These are phyloP conservation scores for Cylas formicarius DNA, from an alignment of 1,140 invertebrate genomes.

Conservation along the genomic window DNA sequence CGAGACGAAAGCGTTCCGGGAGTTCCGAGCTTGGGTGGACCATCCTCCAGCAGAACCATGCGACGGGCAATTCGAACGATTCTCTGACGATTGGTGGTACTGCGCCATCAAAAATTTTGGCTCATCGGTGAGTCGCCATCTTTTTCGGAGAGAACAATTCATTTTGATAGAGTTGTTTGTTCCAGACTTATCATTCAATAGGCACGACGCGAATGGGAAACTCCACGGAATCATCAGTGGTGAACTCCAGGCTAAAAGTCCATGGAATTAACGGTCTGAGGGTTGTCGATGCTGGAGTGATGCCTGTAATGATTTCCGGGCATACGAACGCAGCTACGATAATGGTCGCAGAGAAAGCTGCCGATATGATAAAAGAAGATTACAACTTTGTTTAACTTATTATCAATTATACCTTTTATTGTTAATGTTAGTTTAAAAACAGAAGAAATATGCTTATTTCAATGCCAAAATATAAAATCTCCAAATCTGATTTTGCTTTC, in stretches of 20 bases:
- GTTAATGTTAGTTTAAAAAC: no score
- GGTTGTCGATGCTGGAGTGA: constrained; percentile 42
- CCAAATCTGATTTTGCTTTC: no score
- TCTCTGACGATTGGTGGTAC: constrained; percentile 15
- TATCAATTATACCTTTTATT: no score
- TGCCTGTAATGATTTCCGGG: constrained; percentile 40
- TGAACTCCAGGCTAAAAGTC: constrained; percentile 42
- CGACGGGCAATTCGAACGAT: constrained; percentile 1
- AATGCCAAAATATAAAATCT: no score
- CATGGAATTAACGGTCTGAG: constrained; percentile 41
- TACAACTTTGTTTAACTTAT: no score
- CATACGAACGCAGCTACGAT: constrained; percentile 43
- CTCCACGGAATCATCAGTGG: constrained; percentile 42
- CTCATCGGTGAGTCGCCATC: constrained; percentile 21
- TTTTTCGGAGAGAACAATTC: no score
- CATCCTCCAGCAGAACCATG: constrained; percentile 3
- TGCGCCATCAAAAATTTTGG: constrained; percentile 9
- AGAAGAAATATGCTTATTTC: no score
- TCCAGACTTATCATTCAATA: constrained; percentile 44
- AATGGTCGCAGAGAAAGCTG: constrained; percentile 44
- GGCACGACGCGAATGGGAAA: constrained; percentile 55
- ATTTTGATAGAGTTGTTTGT: no score
- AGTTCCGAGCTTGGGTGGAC: constrained; percentile 40
- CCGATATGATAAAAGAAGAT: constrained; percentile 6
- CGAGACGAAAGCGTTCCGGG: constrained; percentile 45